phyloP scores from a whole-genome alignment of 2,113 vertebrate species.

The Genyomyrus donnyi region DNA sequence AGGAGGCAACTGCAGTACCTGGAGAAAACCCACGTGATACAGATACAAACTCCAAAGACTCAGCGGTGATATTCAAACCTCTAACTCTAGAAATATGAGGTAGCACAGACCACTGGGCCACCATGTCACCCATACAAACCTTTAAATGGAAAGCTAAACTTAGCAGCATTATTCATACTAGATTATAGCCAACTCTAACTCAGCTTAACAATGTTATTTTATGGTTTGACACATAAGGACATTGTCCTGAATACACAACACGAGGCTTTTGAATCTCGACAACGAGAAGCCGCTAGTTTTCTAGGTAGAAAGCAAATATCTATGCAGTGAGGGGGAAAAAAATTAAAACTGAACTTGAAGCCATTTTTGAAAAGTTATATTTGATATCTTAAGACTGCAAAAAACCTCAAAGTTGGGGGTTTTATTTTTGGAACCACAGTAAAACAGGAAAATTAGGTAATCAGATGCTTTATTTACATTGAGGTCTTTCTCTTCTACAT shows the following conservation, averaged over 20 bases:
- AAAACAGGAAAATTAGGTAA: conserved; percentile 27
- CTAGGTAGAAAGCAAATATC: not conserved
- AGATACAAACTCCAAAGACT: not conserved
- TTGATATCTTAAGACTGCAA: conserved; percentile 28
- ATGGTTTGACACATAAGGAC: not conserved
- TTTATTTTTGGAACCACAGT: conserved; percentile 20
- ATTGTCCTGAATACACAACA: not conserved
- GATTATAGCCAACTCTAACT: not conserved
- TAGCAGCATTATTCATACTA: not conserved
- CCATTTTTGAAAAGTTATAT: conserved; percentile 22
- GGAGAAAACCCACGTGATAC: not conserved
- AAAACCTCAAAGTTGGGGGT: conserved; percentile 22
- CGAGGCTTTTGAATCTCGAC: not conserved
- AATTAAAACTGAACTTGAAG: not conserved
- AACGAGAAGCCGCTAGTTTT: not conserved
- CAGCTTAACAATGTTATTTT: not conserved
- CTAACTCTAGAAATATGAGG: not conserved
- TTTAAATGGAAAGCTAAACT: too few relatives aligned
- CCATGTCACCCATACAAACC: not conserved
- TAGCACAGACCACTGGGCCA: not conserved
- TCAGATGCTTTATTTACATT: conserved; percentile 24
- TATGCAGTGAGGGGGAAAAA: not conserved
- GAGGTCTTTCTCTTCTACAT: conserved; percentile 20
- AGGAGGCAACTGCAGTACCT: not conserved
- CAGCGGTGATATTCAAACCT: not conserved